Conservation (phyloP, 1,140 invertebrate species). For the Samia ricini region DNA sequence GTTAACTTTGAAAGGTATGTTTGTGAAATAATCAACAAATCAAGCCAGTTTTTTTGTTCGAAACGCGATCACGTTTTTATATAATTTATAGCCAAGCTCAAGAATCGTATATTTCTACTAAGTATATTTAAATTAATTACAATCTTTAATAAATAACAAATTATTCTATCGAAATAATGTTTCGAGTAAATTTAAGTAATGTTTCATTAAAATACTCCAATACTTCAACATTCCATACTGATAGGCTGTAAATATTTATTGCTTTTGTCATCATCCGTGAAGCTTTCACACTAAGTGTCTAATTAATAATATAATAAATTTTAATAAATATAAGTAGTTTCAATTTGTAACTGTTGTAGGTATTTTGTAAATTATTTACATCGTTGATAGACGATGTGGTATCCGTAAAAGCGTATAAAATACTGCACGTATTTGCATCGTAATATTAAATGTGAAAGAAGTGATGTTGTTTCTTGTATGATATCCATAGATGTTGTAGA, state of each 20-base stretch:
- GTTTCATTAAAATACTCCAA: neutral
- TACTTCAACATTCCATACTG: slow-evolving; percentile 56
- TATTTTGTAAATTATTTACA: neutral
- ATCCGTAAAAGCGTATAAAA: neutral
- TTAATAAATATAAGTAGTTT: slow-evolving; percentile 22
- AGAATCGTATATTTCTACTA: neutral
- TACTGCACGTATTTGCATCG: neutral
- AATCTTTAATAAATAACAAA: neutral
- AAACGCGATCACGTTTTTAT: too few relatives aligned
- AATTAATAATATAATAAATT: slow-evolving; percentile 27
- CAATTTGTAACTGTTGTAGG: neutral
- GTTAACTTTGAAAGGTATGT: too few relatives aligned
- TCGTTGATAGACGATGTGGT: neutral
- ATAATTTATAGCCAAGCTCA: too few relatives aligned
- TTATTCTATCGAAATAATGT: neutral
- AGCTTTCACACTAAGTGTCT: slow-evolving; percentile 29
- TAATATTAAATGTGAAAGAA: slow-evolving; percentile 23
- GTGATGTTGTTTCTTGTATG: slow-evolving; percentile 27
- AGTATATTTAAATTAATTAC: neutral
- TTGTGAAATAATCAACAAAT: too few relatives aligned
- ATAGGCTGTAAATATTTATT: slow-evolving; percentile 41
- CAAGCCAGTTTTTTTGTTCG: too few relatives aligned
- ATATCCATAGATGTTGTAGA: slow-evolving; percentile 41
- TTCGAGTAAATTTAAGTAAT: neutral
- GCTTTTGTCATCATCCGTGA: slow-evolving; percentile 1